Evolutionary conservation across 2,113 vertebrate genomes (phyloP).

Genomic region (Boleophthalmus pectinirostris): DNA sequence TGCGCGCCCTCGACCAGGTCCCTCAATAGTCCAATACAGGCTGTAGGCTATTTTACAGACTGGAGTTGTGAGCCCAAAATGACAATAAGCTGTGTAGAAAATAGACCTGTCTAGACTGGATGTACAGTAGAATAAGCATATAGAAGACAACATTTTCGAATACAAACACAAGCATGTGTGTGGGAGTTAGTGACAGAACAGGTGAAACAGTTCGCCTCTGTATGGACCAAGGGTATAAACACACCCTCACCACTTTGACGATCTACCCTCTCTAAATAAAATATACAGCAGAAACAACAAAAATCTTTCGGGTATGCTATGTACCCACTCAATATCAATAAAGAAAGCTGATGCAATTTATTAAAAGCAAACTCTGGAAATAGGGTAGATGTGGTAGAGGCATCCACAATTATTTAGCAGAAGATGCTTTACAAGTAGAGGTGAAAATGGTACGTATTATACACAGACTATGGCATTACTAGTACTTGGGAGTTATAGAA

Average conservation of each 20-base stretch:
- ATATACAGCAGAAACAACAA: not conserved
- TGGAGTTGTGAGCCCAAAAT: not conserved
- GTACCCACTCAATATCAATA: not conserved
- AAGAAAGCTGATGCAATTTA: not conserved
- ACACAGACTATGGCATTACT: not conserved
- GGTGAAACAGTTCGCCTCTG: too few species aligned
- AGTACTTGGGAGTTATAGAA: not conserved
- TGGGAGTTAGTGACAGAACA: too few species aligned
- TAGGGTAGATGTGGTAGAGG: not conserved
- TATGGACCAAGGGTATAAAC: too few species aligned
- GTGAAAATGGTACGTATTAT: not conserved
- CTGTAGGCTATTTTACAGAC: not conserved
- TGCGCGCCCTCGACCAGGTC: conserved; percentile 1
- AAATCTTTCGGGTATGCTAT: not conserved
- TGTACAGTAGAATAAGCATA: too few species aligned
- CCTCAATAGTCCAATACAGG: not conserved
- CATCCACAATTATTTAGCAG: not conserved
- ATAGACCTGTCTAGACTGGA: not conserved
- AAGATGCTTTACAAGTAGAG: not conserved
- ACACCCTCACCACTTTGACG: too few species aligned
- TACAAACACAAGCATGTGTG: too few species aligned
- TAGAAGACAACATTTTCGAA: too few species aligned
- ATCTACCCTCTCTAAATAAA: too few species aligned
- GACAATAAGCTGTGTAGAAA: not conserved
- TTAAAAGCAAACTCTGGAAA: not conserved